Base-by-base conservation (phyloP, 2,888 invertebrate genomes). In the Cosmorhoe ocellata region DNA sequence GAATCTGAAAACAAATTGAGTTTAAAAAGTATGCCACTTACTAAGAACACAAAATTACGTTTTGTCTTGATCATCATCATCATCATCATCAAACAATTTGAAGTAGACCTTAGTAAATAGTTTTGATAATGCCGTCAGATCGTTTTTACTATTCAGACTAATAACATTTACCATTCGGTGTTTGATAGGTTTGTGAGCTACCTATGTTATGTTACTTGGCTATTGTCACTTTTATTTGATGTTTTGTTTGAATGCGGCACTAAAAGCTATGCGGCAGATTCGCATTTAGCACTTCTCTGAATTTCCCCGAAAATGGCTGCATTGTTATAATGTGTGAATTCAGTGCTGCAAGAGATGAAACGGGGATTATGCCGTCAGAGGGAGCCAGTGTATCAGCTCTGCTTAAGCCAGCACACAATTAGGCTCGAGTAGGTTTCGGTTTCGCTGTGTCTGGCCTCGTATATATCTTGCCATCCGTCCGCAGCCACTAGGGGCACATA, bases 401-500 rank as follows among this genome's bases (percentile, higher is more conserved):
- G 84, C 81, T 81, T 85, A 83, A 84, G 83, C 79, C 76, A 70
- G 79, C 77, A 79, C 79, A 85, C 84, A 87, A 88, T 88, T 86
- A 88, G 84, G 79, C 76, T 69, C 64, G 74, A 84, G 84, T 81
- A 78, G 81, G 81, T 79, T 77, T 82, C 76, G 80, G 81, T 79
- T 80, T 75, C 76, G 66, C 73, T 74, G 69, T 76, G 77, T 73
- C 80, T 81, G 64, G 74, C 79, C 61, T 82, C 84, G 83, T 85
- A 87, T 86, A 88, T 85, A 88, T 86, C 84, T 84, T 76, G 71
- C 81, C 83, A 85, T 84, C 82, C 87, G 80, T 88, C 85, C 82
- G 81, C 84, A 83, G 78, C 81, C 90, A 83, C 89, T 75, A 81
- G 90, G 87, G 90, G 79, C 82, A 86, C 88, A 89, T 90, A 90